Percentiles rank a stretch among this genome's conserved stretches.
Conservation (phyloP, 1,140 invertebrate genomes). For the Drosophila arawakana region DNA sequence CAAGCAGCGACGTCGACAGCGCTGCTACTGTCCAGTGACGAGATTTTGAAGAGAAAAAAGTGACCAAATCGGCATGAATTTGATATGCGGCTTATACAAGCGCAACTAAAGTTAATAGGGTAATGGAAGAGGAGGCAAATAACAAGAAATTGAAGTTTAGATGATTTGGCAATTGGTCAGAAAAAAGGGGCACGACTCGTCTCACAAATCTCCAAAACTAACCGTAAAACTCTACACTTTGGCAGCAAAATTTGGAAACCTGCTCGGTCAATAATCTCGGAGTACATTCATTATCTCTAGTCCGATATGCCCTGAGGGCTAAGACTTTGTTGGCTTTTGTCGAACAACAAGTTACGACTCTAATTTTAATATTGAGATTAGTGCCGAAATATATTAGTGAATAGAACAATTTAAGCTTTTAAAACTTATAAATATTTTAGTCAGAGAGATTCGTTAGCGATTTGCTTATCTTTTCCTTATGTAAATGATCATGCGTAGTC, state of each 20-base stretch:
- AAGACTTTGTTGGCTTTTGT: neutral
- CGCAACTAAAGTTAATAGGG: slow-evolving; percentile 16
- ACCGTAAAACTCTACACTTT: slow-evolving; percentile 2
- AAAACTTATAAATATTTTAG: neutral
- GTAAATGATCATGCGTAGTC: slow-evolving; percentile 3
- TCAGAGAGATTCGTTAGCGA: neutral
- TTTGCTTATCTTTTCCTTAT: slow-evolving; percentile 10
- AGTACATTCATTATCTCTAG: slow-evolving; percentile 3
- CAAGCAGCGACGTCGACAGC: slow-evolving; percentile 38
- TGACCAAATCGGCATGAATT: slow-evolving; percentile 65
- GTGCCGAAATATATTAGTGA: slow-evolving; percentile 1
- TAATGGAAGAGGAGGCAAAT: neutral
- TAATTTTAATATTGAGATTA: slow-evolving; percentile 17
- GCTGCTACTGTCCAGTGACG: neutral
- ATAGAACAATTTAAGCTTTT: slow-evolving; percentile 6
- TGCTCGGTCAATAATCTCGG: slow-evolving; percentile 2
- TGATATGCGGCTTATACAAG: slow-evolving; percentile 68
- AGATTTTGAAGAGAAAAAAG: slow-evolving; percentile 29
- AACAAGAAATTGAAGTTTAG: neutral
- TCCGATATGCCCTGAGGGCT: slow-evolving; percentile 5
- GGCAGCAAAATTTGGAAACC: neutral
- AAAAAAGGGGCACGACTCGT: slow-evolving; percentile 35
- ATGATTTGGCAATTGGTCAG: neutral
- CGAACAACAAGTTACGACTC: neutral
- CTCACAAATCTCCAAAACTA: slow-evolving; percentile 5